phyloP scores from a whole-genome alignment of 2,888 invertebrate species.

The Incurvaria masculella region DNA sequence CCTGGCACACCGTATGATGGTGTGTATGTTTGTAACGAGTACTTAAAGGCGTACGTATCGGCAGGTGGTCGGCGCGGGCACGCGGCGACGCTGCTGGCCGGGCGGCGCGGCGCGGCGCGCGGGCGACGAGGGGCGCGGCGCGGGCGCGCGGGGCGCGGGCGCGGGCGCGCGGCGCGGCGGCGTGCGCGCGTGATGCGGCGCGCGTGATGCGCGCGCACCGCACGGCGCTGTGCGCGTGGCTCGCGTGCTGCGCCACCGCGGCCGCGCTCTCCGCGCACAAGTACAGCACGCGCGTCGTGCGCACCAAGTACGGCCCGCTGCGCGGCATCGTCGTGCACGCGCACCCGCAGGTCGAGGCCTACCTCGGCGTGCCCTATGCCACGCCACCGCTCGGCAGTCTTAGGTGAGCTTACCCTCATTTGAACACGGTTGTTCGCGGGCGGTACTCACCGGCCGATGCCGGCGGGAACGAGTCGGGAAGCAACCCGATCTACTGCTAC shows the following conservation, averaged over 20 bases:
- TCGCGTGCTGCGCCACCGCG: constrained; percentile 53
- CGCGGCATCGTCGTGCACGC: constrained; percentile 81
- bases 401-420: constrained; percentile 68
- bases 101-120: constrained; percentile 22
- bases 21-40: no score
- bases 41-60: constrained; percentile 14
- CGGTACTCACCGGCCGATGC: no score
- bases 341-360: constrained; percentile 83
- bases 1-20: no score
- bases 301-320: constrained; percentile 86
- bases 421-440: no score
- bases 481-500: no score
- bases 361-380: constrained; percentile 91
- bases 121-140: constrained; percentile 24
- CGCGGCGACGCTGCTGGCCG: constrained; percentile 19
- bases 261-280: constrained; percentile 64
- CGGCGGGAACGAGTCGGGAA: no score
- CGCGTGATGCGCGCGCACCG: constrained; percentile 51
- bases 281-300: constrained; percentile 78
- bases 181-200: constrained; percentile 20
- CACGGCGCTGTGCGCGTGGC: constrained; percentile 57
- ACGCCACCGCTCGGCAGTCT: constrained; percentile 87
- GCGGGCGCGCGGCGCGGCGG: constrained; percentile 17
- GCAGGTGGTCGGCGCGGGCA: constrained; percentile 26
- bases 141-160: constrained; percentile 18